Evolutionary conservation across 92 coral and sea anemone genomes (phyloP), one percentile per base, ranked within the genome.

Genomic region (Micromussa lordhowensis): DNA sequence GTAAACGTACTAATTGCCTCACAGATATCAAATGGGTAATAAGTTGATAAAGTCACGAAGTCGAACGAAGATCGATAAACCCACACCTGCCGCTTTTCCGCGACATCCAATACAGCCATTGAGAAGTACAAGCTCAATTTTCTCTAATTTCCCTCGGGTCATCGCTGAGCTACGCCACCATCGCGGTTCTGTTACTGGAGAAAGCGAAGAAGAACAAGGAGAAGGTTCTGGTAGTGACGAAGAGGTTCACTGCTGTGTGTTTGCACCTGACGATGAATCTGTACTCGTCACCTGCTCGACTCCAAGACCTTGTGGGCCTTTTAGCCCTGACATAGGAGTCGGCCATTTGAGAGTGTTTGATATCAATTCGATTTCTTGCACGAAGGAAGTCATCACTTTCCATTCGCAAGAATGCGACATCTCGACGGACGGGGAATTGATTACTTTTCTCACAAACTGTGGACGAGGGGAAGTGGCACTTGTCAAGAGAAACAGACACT

Each of bases 351-450:
- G 98, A 70, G 94, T 90, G 79, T 95, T 95, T 83, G 94, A 95
- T 63, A 87, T 95, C 78, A 91, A 91, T 40, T 78, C 91, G 24
- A 86, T 90, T 22, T 78, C 53, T 21, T 93, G 96, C 70, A 94
- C 79, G 75, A 95, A 92, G 89, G 96, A 95, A 82, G 90, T 95
- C 77, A 92, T 94, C 78, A 95, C 98, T 10, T 93, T 94, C 79
- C 88, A 94, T 83, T 95, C 98, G 18, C 94, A 94, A 85, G 96
- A 94, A 79, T 95, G 98, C 69, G 98, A 95, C 72, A 95, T 95
- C 77, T 95, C 98, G 21, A 82, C 96, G 4, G 98, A 95, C 84
- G 98, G 98, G 12, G 94, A 95, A 77, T 80, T 92, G 35, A 92
- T 95, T 75, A 89, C 98, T 51, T 95, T 95, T 75, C 92, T 95